Evolutionary conservation across 2,888 invertebrate species (phyloP).

Genomic region (Eremobia ochroleuca): DNA sequence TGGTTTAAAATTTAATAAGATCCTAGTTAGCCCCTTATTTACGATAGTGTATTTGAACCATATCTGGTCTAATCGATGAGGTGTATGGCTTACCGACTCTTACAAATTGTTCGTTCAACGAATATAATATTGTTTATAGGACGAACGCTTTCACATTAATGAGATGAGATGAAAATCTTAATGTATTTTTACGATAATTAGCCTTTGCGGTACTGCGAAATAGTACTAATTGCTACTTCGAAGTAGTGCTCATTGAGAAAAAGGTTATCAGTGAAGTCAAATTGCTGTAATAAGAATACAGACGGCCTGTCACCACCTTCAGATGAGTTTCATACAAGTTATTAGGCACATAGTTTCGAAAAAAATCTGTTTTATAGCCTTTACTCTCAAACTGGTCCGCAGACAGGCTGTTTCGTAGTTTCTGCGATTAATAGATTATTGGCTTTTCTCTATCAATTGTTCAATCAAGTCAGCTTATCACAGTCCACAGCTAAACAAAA

Average conservation of each 20-base stretch:
- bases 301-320: background rate
- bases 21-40: slow-evolving; percentile 53
- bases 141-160: slow-evolving; percentile 25
- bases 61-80: slow-evolving; percentile 54
- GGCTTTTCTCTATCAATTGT: background rate
- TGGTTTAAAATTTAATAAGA: slow-evolving; percentile 35
- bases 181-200: slow-evolving; percentile 31
- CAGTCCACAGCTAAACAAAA: background rate
- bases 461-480: background rate
- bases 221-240: background rate
- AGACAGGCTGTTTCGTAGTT: too few species aligned
- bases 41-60: slow-evolving; percentile 49
- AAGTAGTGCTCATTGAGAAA: background rate
- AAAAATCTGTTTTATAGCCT: background rate
- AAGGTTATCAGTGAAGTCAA: background rate
- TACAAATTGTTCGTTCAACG: slow-evolving; percentile 47
- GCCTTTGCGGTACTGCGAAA: background rate
- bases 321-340: background rate
- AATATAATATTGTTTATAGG: slow-evolving; percentile 34
- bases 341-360: background rate
- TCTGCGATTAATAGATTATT: background rate
- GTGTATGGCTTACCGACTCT: slow-evolving; percentile 34
- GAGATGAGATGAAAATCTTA: slow-evolving; percentile 36
- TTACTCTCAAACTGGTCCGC: background rate
- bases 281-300: background rate